Evolutionary conservation across 2,113 vertebrate species (phyloP).

Genomic region (Octodon degus): DNA sequence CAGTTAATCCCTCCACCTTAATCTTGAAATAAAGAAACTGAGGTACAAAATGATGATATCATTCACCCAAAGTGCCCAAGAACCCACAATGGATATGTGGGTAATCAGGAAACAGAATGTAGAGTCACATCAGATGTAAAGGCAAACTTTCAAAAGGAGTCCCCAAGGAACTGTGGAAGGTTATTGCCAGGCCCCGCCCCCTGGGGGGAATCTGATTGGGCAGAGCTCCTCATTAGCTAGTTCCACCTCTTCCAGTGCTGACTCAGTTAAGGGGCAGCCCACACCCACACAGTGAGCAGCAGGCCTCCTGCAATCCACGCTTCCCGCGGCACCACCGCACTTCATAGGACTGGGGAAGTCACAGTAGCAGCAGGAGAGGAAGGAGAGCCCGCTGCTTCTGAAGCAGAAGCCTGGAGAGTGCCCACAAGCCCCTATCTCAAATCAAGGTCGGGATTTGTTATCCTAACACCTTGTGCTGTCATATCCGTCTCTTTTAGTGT

Average conservation of each 20-base stretch:
- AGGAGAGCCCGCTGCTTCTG: background rate
- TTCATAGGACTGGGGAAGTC: background rate
- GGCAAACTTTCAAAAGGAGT: background rate
- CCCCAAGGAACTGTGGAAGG: background rate
- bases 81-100: background rate
- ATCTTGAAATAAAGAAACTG: conserved; percentile 27
- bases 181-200: accelerated
- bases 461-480: conserved; percentile 36
- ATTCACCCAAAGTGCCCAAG: background rate
- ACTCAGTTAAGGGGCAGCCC: background rate
- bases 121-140: background rate
- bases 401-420: background rate
- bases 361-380: no score
- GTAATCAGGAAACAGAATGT: background rate
- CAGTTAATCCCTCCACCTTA: background rate
- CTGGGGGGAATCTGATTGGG: background rate
- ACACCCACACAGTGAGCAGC: background rate
- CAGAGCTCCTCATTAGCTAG: background rate
- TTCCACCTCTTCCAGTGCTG: background rate
- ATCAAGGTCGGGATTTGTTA: conserved; percentile 25
- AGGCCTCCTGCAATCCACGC: no score
- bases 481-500: conserved; percentile 68
- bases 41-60: background rate
- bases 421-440: background rate
- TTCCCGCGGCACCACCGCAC: no score